These are phyloP conservation scores for Formica aserva DNA, from an alignment of 2,888 invertebrate genomes.

Conservation along the genomic window DNA sequence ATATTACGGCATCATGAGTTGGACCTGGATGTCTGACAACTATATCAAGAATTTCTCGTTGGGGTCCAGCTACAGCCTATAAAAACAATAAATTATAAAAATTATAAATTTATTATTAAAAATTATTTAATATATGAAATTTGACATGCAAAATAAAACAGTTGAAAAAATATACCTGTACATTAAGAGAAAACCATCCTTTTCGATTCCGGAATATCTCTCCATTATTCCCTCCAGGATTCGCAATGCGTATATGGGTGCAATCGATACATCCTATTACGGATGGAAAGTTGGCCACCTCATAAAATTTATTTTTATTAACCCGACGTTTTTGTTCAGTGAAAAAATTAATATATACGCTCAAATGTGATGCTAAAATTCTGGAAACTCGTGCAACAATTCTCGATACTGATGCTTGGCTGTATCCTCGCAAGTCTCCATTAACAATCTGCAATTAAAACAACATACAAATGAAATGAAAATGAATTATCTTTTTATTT, in stretches of 20 bases:
- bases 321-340: neutral
- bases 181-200: neutral
- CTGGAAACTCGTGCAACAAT: slow-evolving; percentile 50
- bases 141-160: neutral
- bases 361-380: slow-evolving; percentile 41
- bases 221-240: neutral
- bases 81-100: neutral
- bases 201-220: neutral
- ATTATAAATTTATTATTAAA: neutral
- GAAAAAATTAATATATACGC: slow-evolving; percentile 16
- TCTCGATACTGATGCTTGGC: slow-evolving; percentile 51
- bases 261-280: slow-evolving; percentile 9
- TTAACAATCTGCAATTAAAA: slow-evolving; percentile 51
- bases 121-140: neutral
- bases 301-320: slow-evolving; percentile 22
- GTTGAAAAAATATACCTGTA: neutral
- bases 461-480: slow-evolving; percentile 34
- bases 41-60: slow-evolving; percentile 1
- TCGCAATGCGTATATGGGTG: neutral
- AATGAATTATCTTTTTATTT: slow-evolving; percentile 40
- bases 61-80: neutral
- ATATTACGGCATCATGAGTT: neutral
- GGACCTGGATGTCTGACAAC: neutral
- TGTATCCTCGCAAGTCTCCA: slow-evolving; percentile 53
- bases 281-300: neutral